phyloP scores from a whole-genome alignment of 2,888 invertebrate species.

The Dicyrtoma fusca region DNA sequence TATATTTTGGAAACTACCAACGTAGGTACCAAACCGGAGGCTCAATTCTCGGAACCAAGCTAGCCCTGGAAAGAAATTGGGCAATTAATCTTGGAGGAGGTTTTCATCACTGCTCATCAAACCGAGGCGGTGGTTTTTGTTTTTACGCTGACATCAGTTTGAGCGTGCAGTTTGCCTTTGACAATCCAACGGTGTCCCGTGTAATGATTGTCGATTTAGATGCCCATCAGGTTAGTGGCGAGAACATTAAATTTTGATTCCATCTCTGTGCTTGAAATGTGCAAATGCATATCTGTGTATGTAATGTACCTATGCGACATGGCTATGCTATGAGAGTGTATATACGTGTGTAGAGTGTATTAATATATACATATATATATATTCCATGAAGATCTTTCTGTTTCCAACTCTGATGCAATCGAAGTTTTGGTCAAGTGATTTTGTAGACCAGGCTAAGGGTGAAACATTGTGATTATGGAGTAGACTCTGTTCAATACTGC shows the following conservation, averaged over 20 bases:
- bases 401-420: slow-evolving; percentile 18
- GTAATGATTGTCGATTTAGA: slow-evolving; percentile 89
- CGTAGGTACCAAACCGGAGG: slow-evolving; percentile 77
- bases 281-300: too few species aligned
- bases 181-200: slow-evolving; percentile 61
- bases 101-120: slow-evolving; percentile 83
- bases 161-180: slow-evolving; percentile 71
- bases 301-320: too few species aligned
- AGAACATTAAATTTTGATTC: slow-evolving; percentile 4
- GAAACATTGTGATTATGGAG: slow-evolving; percentile 26
- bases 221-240: slow-evolving; percentile 77
- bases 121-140: slow-evolving; percentile 83
- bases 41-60: slow-evolving; percentile 77
- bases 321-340: slow-evolving; percentile 7
- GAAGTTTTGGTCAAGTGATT: slow-evolving; percentile 30
- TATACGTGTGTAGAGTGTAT: not conserved
- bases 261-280: too few species aligned
- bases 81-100: slow-evolving; percentile 89
- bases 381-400: slow-evolving; percentile 26
- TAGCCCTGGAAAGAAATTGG: slow-evolving; percentile 83
- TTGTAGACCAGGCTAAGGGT: slow-evolving; percentile 38
- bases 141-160: slow-evolving; percentile 87
- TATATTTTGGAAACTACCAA: not conserved
- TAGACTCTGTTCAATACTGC: not conserved
- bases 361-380: not conserved